Percentiles rank a stretch among this genome's conserved stretches.
Evolutionary conservation across 2,888 invertebrate genomes (phyloP).

Genomic region (Lathronympha strigana): DNA sequence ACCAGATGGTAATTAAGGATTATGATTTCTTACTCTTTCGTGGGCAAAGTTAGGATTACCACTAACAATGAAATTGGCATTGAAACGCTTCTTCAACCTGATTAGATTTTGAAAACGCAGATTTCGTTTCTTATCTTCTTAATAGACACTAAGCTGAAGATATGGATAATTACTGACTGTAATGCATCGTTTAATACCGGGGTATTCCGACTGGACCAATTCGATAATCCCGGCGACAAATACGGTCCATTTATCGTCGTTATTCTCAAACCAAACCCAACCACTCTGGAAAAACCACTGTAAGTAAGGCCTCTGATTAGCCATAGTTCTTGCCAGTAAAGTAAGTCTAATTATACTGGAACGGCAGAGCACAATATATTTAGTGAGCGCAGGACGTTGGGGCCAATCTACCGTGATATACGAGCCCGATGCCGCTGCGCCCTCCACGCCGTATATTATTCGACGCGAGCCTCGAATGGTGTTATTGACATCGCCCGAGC

Average conservation of each 20-base stretch:
- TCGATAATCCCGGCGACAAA: constrained; percentile 54
- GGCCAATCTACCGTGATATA: constrained; percentile 53
- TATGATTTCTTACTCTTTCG: not conserved
- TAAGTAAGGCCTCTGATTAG: not conserved
- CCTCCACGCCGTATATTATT: constrained; percentile 50
- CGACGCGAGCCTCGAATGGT: constrained; percentile 46
- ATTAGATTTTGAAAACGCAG: not conserved
- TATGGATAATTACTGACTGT: constrained; percentile 20
- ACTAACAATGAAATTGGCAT: not conserved
- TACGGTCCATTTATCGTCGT: constrained; percentile 53
- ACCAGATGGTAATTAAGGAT: not conserved
- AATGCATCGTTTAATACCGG: constrained; percentile 32
- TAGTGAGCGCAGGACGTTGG: constrained; percentile 47
- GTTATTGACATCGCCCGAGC: constrained; percentile 42
- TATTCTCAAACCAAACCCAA: constrained; percentile 4
- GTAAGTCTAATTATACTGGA: constrained; percentile 11
- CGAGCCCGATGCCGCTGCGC: constrained; percentile 45
- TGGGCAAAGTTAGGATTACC: not conserved
- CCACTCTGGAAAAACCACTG: not conserved
- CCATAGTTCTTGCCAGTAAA: not conserved
- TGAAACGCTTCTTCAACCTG: constrained; percentile 1
- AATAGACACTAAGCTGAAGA: not conserved
- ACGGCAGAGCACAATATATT: not conserved
- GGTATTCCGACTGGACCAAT: constrained; percentile 43
- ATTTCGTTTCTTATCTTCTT: not conserved